Evolutionary conservation across 2,888 invertebrate species (phyloP).

Genomic region (Machimus rusticus): DNA sequence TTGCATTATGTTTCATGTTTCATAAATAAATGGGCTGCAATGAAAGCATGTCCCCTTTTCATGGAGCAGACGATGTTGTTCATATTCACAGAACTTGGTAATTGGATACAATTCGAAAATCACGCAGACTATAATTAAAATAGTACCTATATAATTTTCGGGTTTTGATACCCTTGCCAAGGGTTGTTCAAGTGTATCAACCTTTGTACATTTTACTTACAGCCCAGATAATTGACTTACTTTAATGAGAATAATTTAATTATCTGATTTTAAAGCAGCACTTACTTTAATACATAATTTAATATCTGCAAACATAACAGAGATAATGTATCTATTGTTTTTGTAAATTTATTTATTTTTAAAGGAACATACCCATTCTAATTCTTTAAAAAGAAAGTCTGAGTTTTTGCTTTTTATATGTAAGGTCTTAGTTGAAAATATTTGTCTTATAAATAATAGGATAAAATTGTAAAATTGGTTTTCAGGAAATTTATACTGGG

Average conservation of each 20-base stretch:
- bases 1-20: background rate
- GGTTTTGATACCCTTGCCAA: background rate
- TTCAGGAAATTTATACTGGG: too few species aligned
- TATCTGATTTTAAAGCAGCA: too few species aligned
- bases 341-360: too few species aligned
- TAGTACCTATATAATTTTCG: background rate
- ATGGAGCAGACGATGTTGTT: background rate
- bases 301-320: too few species aligned
- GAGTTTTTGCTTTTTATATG: too few species aligned
- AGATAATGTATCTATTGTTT: too few species aligned
- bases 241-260: background rate
- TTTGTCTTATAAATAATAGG: too few species aligned
- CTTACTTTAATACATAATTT: background rate
- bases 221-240: background rate
- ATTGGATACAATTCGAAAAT: background rate
- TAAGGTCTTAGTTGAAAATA: too few species aligned
- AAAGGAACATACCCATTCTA: too few species aligned
- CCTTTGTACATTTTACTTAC: background rate
- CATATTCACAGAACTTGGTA: background rate
- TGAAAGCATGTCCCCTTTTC: background rate
- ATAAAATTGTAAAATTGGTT: too few species aligned
- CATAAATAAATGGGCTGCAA: background rate
- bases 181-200: background rate
- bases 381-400: too few species aligned
- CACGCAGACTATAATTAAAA: background rate